Conservation (phyloP, 2,888 invertebrate genomes). For the Cactoblastis cactorum region DNA sequence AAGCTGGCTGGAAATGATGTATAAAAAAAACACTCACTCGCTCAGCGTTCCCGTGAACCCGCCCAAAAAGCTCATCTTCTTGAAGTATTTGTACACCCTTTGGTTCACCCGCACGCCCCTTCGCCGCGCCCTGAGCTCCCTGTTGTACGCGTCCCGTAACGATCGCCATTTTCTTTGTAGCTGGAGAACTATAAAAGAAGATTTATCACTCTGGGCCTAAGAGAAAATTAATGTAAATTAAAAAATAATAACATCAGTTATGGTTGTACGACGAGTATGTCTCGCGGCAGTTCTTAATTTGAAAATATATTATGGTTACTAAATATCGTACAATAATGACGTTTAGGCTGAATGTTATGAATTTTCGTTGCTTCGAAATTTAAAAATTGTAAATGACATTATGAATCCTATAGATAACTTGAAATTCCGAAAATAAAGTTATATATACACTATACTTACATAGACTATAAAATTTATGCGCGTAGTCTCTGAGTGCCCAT, state of each 20-base stretch:
- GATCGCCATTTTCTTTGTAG: slow-evolving; percentile 71
- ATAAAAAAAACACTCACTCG: slow-evolving; percentile 39
- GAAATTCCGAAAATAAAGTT: neutral
- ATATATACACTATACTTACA: neutral
- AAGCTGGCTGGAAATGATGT: neutral
- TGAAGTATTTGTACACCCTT: slow-evolving; percentile 65
- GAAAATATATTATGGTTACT: too few species aligned
- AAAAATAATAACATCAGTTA: neutral
- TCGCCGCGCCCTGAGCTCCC: slow-evolving; percentile 55
- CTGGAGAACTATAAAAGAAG: slow-evolving; percentile 50
- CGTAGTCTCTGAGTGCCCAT: slow-evolving; percentile 2
- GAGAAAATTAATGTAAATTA: neutral
- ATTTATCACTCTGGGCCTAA: neutral
- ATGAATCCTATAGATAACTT: too few species aligned
- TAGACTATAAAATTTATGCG: neutral
- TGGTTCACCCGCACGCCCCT: slow-evolving; percentile 42
- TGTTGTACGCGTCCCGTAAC: slow-evolving; percentile 63
- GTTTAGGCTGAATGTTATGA: too few species aligned
- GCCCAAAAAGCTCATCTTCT: slow-evolving; percentile 62
- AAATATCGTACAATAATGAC: too few species aligned
- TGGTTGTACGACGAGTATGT: too few species aligned
- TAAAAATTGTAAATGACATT: too few species aligned
- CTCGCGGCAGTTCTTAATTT: too few species aligned
- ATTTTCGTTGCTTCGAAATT: too few species aligned
- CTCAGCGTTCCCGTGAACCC: slow-evolving; percentile 56